These are phyloP conservation scores for Drosophila tropicalis DNA, from an alignment of 1,140 invertebrate species.

Conservation along the genomic window DNA sequence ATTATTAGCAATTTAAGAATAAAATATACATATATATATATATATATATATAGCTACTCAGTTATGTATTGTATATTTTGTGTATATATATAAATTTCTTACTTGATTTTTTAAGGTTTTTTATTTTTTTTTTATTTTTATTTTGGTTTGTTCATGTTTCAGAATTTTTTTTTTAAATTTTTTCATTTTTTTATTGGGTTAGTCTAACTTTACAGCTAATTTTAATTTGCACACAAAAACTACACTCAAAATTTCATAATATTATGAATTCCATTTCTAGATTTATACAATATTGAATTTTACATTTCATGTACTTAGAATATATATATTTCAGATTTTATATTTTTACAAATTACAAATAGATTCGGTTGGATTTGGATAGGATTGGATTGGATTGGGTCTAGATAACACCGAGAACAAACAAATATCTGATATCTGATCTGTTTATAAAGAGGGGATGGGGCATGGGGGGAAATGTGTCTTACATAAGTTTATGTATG, in stretches of 20 bases:
- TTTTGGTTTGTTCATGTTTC: neutral
- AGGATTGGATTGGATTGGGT: constrained; percentile 18
- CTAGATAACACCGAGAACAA: constrained; percentile 73
- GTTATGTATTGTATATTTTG: constrained; percentile 14
- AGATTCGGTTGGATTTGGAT: too few relatives aligned
- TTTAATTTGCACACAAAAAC: constrained; percentile 45
- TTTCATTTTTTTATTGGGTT: constrained; percentile 7
- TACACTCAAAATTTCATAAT: constrained; percentile 53
- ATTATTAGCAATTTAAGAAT: constrained; percentile 82
- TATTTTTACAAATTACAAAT: constrained; percentile 44
- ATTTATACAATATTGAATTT: constrained; percentile 53
- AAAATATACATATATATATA: constrained; percentile 60
- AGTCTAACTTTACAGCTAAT: constrained; percentile 58
- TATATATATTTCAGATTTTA: constrained; percentile 34
- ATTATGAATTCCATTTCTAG: constrained; percentile 31
- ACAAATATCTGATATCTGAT: constrained; percentile 76
- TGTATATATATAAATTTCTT: constrained; percentile 73
- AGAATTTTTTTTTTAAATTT: neutral
- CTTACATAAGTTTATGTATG: constrained; percentile 25
- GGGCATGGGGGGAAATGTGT: constrained; percentile 12
- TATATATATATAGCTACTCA: constrained; percentile 25
- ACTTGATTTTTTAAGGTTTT: constrained; percentile 29
- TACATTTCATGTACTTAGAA: constrained; percentile 67
- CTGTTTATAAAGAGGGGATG: constrained; percentile 45
- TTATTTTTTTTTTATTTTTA: constrained; percentile 46